phyloP scores from a whole-genome alignment of 2,797 vertebrate species.

The Euphonia xanthogaster region DNA sequence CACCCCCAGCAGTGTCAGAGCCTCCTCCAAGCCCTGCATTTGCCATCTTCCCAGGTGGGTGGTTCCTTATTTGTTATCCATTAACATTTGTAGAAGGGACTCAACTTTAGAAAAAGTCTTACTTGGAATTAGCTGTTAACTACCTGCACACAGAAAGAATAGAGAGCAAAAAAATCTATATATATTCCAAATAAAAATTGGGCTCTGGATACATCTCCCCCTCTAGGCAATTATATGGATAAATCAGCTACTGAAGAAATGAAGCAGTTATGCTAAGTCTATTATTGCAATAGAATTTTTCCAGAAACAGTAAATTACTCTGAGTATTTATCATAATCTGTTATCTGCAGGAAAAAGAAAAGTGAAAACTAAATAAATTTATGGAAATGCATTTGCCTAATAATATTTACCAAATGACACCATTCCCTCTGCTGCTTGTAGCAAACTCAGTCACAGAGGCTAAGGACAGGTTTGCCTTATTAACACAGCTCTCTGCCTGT shows the following conservation, averaged over 20 bases:
- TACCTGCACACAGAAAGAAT: not conserved
- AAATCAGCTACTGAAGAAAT: constrained; percentile 58
- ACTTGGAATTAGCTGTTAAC: constrained; percentile 18
- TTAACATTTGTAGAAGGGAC: not conserved
- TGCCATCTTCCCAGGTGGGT: rapidly evolving
- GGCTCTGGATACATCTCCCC: not conserved
- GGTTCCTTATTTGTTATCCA: not conserved
- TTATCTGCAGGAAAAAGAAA: not conserved
- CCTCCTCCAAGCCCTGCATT: not conserved
- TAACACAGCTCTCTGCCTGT: constrained; percentile 51
- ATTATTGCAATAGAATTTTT: constrained; percentile 28
- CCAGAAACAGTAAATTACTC: constrained; percentile 43
- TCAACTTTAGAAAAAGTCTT: not conserved
- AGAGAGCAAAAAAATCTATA: not conserved
- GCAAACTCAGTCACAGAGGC: not conserved
- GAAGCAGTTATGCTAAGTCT: constrained; percentile 9
- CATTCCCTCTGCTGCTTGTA: constrained; percentile 15
- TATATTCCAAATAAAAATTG: constrained; percentile 35
- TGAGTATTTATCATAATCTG: constrained; percentile 39
- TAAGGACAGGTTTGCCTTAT: constrained; percentile 54
- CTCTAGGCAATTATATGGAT: constrained; percentile 46
- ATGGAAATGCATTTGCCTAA: constrained; percentile 52
- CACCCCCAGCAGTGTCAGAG: not conserved
- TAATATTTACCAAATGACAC: constrained; percentile 54
- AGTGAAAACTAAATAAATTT: constrained; percentile 29